Evolutionary conservation across 2,797 vertebrate species (phyloP), one percentile per base, ranked within the genome.

Genomic region (Muraenolepis orangiensis): DNA sequence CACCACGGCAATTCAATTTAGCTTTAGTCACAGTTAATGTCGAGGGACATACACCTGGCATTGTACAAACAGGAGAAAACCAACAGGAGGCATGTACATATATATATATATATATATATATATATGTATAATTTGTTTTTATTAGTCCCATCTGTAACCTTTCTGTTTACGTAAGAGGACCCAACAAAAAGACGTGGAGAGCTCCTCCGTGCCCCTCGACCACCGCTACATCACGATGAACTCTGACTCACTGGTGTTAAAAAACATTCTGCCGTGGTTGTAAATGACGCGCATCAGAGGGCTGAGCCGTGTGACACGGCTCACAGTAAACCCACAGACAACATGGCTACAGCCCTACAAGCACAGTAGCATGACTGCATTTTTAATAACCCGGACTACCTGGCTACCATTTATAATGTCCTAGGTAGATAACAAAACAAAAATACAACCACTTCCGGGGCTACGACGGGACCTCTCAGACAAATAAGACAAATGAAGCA

Each of bases 1-100:
- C 78, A 74, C 83, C 88, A 84, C 81, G 83, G 83, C 81, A 26
- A 12, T 82, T 82, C 82, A 82, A 75, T 74, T 10, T 3, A n/a
- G 23, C 36, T 70, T 23, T 12, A 38, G 36, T 38, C 28, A 23
- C 69, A 70, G 66, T 66, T 10, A 13, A 26, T 66, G 61, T 67
- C 1, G 14, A 18, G 18, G 66, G 66, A 67, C 28, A 67, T 13
- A 16, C 16, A 31, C 16, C 30, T 31, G 30, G 66, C 66, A 18
- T 67, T 67, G 66, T 31, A 29, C 4, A 57, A 38, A n/a, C n/a
- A n/a, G n/a, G n/a, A n/a, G n/a, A n/a, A 6, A 64, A 64, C 57
- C 2, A 64, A 64, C n/a, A 2, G 57, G 57, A 26, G 57, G n/a
- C n/a, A 8, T 64, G 12, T 64, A 64, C 11, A 64, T 57, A 4